Percentiles rank a stretch among this genome's conserved stretches.
Conservation (phyloP, 2,113 vertebrate genomes). For the Conger conger region DNA sequence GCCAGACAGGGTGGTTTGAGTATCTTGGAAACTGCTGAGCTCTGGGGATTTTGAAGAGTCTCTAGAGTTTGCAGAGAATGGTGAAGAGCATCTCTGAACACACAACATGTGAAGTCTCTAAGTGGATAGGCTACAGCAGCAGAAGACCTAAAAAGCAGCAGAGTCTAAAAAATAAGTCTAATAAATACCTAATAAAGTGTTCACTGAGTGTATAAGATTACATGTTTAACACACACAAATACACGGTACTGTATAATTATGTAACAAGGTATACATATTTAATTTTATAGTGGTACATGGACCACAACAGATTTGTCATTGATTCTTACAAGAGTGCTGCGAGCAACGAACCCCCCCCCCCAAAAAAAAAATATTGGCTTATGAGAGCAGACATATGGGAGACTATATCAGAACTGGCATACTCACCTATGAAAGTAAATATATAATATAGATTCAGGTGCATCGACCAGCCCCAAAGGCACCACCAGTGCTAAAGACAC, state of each 20-base stretch:
- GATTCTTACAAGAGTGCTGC: not conserved
- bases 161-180: too few relatives aligned
- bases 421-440: not conserved
- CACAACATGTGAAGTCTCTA: too few relatives aligned
- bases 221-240: not conserved
- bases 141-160: too few relatives aligned
- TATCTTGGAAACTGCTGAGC: too few relatives aligned
- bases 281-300: not conserved
- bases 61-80: too few relatives aligned
- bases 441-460: not conserved
- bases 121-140: too few relatives aligned
- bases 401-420: not conserved
- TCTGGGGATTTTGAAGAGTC: too few relatives aligned
- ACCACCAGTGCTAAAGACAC: not conserved
- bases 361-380: not conserved
- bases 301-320: not conserved
- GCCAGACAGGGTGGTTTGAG: too few relatives aligned
- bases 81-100: too few relatives aligned
- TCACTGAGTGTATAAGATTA: too few relatives aligned
- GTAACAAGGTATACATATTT: not conserved
- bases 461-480: not conserved
- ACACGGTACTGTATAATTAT: not conserved
- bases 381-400: not conserved
- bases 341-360: not conserved
- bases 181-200: too few relatives aligned